These are phyloP conservation scores for Aphrophora alni DNA, from an alignment of 2,888 invertebrate genomes.

Conservation along the genomic window DNA sequence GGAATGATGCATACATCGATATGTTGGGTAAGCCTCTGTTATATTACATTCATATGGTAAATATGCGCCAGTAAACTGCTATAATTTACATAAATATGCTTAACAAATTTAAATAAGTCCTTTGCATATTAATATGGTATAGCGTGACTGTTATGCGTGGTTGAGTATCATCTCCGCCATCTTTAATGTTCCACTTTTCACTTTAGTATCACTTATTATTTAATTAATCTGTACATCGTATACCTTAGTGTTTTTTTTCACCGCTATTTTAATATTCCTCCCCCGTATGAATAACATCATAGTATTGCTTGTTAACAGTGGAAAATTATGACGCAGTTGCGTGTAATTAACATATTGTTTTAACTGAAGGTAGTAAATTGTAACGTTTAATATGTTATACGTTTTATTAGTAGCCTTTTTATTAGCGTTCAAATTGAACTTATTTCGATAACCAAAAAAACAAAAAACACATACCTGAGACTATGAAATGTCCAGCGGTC, in stretches of 20 bases:
- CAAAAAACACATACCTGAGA: too few species aligned
- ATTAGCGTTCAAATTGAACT: too few species aligned
- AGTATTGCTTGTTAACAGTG: too few species aligned
- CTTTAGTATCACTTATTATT: background rate
- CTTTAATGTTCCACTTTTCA: background rate
- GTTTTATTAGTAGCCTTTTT: too few species aligned
- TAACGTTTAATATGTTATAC: too few species aligned
- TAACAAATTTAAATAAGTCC: background rate
- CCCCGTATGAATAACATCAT: background rate
- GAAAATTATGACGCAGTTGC: too few species aligned
- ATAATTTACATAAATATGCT: background rate
- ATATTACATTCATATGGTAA: background rate
- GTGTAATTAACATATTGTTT: too few species aligned
- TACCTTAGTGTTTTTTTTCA: background rate
- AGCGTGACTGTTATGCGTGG: background rate
- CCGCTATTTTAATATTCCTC: background rate
- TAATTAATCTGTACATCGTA: background rate
- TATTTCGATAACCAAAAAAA: too few species aligned
- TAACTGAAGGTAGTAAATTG: too few species aligned
- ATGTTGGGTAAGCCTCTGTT: background rate
- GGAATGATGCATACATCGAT: background rate
- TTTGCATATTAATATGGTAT: too few species aligned
- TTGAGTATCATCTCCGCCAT: background rate
- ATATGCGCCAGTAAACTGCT: background rate
- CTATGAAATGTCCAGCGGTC: too few species aligned